These are phyloP conservation scores for Caenorhabditis sinica DNA, from an alignment of 2,888 invertebrate genomes.

Conservation along the genomic window DNA sequence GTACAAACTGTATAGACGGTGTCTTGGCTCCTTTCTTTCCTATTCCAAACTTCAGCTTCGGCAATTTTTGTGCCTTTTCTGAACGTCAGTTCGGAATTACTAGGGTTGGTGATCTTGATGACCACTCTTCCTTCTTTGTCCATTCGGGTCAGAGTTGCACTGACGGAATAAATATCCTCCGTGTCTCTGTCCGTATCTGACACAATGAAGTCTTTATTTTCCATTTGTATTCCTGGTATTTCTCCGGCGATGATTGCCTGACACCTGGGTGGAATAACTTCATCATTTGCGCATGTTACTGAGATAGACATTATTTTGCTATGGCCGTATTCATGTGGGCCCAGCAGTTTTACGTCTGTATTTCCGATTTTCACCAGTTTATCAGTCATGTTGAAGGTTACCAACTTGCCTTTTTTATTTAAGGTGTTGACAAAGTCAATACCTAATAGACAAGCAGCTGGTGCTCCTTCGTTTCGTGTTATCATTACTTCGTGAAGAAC, in stretches of 20 bases:
- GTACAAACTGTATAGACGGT: no score
- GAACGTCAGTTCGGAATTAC: constrained; percentile 3
- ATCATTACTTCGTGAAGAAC: constrained; percentile 2
- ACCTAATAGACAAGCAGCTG: constrained; percentile 40
- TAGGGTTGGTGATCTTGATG: constrained; percentile 2
- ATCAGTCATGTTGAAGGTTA: constrained; percentile 7
- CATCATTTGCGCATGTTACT: background rate
- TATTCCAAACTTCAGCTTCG: constrained; percentile 1
- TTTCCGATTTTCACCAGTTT: background rate
- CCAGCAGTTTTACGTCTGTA: background rate
- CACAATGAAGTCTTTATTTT: background rate
- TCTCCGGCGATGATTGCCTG: constrained; percentile 8
- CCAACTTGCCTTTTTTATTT: constrained; percentile 15
- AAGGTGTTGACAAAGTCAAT: constrained; percentile 25
- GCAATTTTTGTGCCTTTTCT: constrained; percentile 8
- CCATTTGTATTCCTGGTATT: background rate
- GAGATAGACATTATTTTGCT: background rate
- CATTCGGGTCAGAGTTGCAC: background rate
- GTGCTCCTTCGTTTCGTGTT: constrained; percentile 12
- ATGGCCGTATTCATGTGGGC: background rate
- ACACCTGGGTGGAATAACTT: background rate
- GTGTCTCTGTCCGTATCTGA: constrained; percentile 5
- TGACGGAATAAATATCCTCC: constrained; percentile 8
- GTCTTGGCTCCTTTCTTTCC: no score
- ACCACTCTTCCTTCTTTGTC: background rate